Conservation (phyloP, 2,797 vertebrate species). For the Danionella dracula region DNA sequence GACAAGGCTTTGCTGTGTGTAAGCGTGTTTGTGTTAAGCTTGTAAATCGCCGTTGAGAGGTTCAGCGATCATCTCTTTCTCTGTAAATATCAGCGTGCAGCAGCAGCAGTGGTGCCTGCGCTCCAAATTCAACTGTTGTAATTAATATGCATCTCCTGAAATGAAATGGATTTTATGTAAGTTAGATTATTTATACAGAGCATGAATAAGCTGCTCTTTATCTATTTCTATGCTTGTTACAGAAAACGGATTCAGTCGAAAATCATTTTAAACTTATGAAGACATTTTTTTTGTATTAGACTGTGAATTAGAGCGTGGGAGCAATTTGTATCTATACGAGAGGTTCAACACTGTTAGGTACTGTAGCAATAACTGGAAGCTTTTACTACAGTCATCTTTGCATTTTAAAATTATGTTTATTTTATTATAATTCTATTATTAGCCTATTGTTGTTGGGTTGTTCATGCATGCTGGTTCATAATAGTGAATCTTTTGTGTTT, state of each 20-base stretch:
- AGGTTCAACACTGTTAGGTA: conserved; percentile 73
- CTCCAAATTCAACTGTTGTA: conserved; percentile 31
- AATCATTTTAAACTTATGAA: conserved; percentile 51
- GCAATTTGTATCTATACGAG: conserved; percentile 45
- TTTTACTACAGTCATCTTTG: conserved; percentile 80
- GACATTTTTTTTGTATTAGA: conserved; percentile 57
- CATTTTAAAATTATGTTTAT: conserved; percentile 81
- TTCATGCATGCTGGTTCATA: conserved; percentile 81
- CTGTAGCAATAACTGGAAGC: conserved; percentile 85
- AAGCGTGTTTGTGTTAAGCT: conserved; percentile 22
- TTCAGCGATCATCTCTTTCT: conserved; percentile 18
- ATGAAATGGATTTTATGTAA: conserved; percentile 40
- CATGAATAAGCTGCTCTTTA: conserved; percentile 32
- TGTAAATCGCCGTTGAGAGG: conserved; percentile 3
- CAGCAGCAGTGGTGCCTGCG: conserved; percentile 6
- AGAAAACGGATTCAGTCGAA: conserved; percentile 52
- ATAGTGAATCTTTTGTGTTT: conserved; percentile 74
- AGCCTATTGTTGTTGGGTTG: conserved; percentile 75
- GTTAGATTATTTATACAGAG: conserved; percentile 48
- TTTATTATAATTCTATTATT: conserved; percentile 76
- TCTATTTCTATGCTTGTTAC: conserved; percentile 22
- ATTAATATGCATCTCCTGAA: conserved; percentile 37
- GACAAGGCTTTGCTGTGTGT: conserved; percentile 85
- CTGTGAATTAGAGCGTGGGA: conserved; percentile 63
- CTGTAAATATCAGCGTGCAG: conserved; percentile 39